Evolutionary conservation across 2,888 invertebrate genomes (phyloP), one percentile per base, ranked within the genome.

Genomic region (Drosophila heteroneura): DNA sequence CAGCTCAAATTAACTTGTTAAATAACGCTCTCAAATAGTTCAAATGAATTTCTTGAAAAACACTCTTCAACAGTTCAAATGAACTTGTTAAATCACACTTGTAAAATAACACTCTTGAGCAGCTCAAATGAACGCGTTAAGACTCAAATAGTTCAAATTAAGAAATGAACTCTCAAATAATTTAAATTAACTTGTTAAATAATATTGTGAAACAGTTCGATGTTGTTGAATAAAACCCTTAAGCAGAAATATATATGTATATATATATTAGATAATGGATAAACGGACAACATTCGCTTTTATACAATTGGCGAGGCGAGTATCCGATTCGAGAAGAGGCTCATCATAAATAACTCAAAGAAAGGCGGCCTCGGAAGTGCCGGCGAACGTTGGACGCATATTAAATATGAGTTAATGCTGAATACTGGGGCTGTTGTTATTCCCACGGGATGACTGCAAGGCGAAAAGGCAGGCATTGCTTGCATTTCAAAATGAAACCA

Each of bases 331-430:
- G 39, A 44, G 35, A 70, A 66, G 35, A 70, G 60, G 26, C 70
- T 33, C 52, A 53, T 53, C 67, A 54, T 75, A 81, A 78, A 81
- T 70, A 54, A 81, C 58, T 53, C 65, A 73, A 12, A 71, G 19
- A 66, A 61, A 66, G 39, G 41, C 79, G 59, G 69, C 30, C 30
- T 86, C 86, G 86, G 86, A 87, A 89, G 86, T 84, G 70, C 58
- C 51, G 70, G 68, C 39, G 75, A 70, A 86, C 81, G 77, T 61
- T 56, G 47, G 59, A 41, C 63, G 86, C 75, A 87, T 87, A 87
- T 86, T 89, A 87, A 87, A 76, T 59, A 79, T 58, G 81, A 59
- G 70, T 72, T 56, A 71, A 65, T 52, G 57, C 63, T 35, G 51
- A 51, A 67, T 41, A 54, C 63, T 35, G 47, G 47, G 53, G 51